Percentiles rank a stretch among this genome's conserved stretches.
These are phyloP conservation scores for Lasaia peninsularis DNA, from an alignment of 1,140 invertebrate genomes.

Conservation along the genomic window DNA sequence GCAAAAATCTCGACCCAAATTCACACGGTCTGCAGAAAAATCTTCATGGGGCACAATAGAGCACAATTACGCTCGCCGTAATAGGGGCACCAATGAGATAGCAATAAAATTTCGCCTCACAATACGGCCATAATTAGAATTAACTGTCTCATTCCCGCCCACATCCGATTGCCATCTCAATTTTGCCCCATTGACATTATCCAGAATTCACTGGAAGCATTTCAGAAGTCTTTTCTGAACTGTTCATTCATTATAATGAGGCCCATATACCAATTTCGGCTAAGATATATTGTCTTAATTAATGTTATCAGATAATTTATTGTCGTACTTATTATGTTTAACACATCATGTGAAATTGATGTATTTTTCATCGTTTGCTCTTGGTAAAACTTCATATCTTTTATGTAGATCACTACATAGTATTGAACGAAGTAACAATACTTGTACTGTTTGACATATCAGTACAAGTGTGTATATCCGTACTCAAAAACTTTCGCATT, in stretches of 20 bases:
- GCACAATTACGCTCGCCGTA: constrained; percentile 61
- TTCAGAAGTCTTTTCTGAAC: constrained; percentile 1
- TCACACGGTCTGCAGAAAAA: constrained; percentile 68
- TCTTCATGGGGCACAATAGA: constrained; percentile 57
- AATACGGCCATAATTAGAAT: constrained; percentile 74
- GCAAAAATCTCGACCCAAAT: constrained; percentile 47
- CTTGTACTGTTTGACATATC: too few species aligned
- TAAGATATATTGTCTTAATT: not conserved
- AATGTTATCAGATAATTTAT: not conserved
- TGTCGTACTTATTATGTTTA: too few species aligned
- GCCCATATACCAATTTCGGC: not conserved
- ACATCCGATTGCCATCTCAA: constrained; percentile 61
- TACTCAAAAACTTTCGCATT: too few species aligned
- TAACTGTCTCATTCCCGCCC: constrained; percentile 71
- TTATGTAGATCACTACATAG: too few species aligned
- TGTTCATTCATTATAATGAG: constrained; percentile 4
- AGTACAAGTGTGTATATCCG: too few species aligned
- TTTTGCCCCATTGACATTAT: constrained; percentile 52
- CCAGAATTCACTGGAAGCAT: constrained; percentile 33
- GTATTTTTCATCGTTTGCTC: too few species aligned
- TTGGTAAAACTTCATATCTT: too few species aligned
- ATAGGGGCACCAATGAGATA: constrained; percentile 72
- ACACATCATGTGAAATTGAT: too few species aligned
- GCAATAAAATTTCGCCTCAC: constrained; percentile 72
- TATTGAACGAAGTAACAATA: too few species aligned